phyloP scores from a whole-genome alignment of 2,113 vertebrate species.

The Psittacula cyanocephala region DNA sequence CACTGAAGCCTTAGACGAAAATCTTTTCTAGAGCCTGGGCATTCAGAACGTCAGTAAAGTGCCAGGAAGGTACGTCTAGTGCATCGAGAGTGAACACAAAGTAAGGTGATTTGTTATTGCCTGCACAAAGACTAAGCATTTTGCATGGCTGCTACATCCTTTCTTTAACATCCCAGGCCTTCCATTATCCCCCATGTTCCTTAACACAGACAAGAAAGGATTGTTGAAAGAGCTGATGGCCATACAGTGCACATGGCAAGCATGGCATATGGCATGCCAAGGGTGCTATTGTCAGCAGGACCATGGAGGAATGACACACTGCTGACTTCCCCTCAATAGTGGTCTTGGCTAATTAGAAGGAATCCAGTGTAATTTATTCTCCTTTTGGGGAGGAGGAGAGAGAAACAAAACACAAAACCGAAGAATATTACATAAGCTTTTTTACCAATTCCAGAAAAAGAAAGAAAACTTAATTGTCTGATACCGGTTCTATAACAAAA shows the following conservation, averaged over 20 bases:
- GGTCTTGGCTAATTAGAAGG: constrained; percentile 18
- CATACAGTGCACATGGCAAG: not conserved
- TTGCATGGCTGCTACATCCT: not conserved
- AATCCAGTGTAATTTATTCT: constrained; percentile 25
- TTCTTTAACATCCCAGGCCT: not conserved
- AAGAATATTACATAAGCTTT: not conserved
- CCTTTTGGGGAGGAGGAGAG: not conserved
- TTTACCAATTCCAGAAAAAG: not conserved
- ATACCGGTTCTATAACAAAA: not conserved
- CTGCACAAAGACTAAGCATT: not conserved
- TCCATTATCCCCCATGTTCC: not conserved
- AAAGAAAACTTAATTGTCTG: not conserved
- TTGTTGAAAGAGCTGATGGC: constrained; percentile 12
- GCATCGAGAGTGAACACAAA: not conserved
- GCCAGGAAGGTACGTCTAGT: not conserved
- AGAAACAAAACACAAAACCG: not conserved
- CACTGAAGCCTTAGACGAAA: not conserved
- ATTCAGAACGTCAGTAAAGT: not conserved
- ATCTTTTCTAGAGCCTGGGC: not conserved
- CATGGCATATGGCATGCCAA: constrained; percentile 23
- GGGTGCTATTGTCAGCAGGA: not conserved
- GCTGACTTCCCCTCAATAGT: constrained; percentile 28
- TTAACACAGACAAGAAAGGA: constrained; percentile 6
- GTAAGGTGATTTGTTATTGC: constrained; percentile 26
- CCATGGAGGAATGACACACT: constrained; percentile 1